Evolutionary conservation across 1,140 invertebrate genomes (phyloP), one percentile per base, ranked within the genome.

Genomic region (Drosophila cardini): DNA sequence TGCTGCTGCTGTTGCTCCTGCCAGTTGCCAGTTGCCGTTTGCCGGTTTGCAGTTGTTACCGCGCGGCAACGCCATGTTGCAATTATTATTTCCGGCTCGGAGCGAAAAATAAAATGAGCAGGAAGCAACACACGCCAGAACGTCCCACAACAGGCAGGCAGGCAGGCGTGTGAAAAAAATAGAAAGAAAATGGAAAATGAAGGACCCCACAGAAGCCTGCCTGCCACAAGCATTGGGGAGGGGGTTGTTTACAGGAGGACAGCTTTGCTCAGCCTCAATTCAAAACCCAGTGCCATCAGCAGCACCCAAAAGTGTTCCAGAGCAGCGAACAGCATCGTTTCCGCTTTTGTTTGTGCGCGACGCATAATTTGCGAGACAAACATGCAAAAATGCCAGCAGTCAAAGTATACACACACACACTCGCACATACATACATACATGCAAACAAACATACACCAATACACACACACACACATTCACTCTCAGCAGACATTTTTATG

Each of bases 281-380:
- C 56, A 85, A 77, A 26, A 71, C 53, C 81, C 60, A 52, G 46
- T 58, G 40, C 60, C 57, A 32, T 57, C 81, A 46, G 69, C 82
- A 85, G 78, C 46, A 52, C 52, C 68, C 46, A 57, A 76, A 76
- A 82, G 68, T 68, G 63, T 80, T 69, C 50, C 57, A 63, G 53
- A 32, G 72, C 64, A 76, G 68, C 62, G 57, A 18, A 63, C 75
- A 58, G 63, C 57, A 50, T 26, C 72, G 65, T 77, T 89, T 75
- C 77, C 84, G 82, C 84, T 84, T 89, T 87, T 89, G 84, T 87
- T 89, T 87, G 84, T 89, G 80, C 69, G 74, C 80, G 72, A 86
- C 84, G 84, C 84, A 89, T 87, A 87, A 87, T 89, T 87, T 87
- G 77, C 80, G 84, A 83, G 84, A 89, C 80, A 89, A 87, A 87